Base-by-base conservation (phyloP, 2,888 invertebrate species). In the Diplolepis rosae region DNA sequence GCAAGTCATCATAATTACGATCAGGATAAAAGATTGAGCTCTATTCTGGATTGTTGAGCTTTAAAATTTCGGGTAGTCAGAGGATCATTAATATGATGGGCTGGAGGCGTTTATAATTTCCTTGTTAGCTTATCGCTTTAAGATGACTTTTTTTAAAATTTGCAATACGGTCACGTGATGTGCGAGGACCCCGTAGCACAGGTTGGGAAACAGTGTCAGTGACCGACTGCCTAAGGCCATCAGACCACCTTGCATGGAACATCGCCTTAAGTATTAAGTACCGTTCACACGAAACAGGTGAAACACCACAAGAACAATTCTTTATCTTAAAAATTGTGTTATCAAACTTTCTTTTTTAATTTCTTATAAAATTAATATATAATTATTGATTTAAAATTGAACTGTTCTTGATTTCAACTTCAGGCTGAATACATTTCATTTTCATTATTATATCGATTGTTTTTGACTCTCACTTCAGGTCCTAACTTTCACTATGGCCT, bases 141-240 rank as follows among this genome's bases (percentile, higher is more conserved):
- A 28, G 13, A 32, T 51, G 27, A 24, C 42, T 54, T 65, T 61
- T 52, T 50, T 66, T 32, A 15, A 2, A 65, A 42, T 39, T 45
- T 68, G 45, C 65, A 45, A 69, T 54, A 71, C 61, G 51, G 73
- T 79, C 81, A 74, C 79, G 75, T 76, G 81, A 82, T 73, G 71
- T 56, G 69, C 69, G 74, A 71, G 67, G 72, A 75, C 77, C 75
- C 70, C 73, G 77, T 77, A 77, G 73, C 78, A 69, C 79, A 73
- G 73, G 72, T 80, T 81, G 77, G 79, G 86, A 87, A 88, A 88
- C 83, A 88, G 87, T 88, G 87, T 88, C 87, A 88, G 87, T 87
- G 87, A 88, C 88, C 88, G 87, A 88, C 85, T 86, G 87, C 88
- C 87, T 86, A 85, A 87, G 87, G 88, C 87, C 84, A 86, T 82